A percentile compares a stretch with the other conserved stretches of the same genome.
These are phyloP conservation scores for Caradrina clavipalpis DNA, from an alignment of 2,888 invertebrate genomes.

Conservation along the genomic window DNA sequence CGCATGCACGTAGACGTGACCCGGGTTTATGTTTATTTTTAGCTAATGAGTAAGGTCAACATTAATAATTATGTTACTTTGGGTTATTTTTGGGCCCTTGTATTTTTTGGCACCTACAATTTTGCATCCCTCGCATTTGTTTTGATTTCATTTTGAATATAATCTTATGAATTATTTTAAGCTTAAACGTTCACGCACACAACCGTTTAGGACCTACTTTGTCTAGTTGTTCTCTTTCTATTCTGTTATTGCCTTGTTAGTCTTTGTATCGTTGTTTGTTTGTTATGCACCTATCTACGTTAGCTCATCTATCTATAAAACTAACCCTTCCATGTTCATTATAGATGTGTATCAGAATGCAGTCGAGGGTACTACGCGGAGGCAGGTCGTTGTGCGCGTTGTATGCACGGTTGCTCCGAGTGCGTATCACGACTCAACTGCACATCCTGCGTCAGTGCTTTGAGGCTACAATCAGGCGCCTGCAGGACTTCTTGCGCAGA, in stretches of 20 bases:
- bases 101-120: conserved; percentile 24
- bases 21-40: conserved; percentile 58
- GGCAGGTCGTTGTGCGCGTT: conserved; percentile 94
- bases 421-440: conserved; percentile 96
- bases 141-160: conserved; percentile 13
- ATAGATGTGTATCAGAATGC: conserved; percentile 94
- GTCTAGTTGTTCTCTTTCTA: too few relatives aligned
- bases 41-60: conserved; percentile 57
- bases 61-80: conserved; percentile 49
- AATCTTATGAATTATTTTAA: background rate
- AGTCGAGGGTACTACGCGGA: conserved; percentile 94
- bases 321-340: background rate
- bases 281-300: too few relatives aligned
- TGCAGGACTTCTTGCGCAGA: conserved; percentile 94
- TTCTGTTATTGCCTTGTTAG: too few relatives aligned
- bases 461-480: conserved; percentile 95
- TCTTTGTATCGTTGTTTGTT: too few relatives aligned
- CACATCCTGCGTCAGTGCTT: conserved; percentile 94
- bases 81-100: conserved; percentile 31
- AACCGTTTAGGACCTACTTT: background rate
- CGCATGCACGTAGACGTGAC: conserved; percentile 62
- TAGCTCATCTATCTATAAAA: too few relatives aligned
- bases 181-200: background rate
- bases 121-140: conserved; percentile 19
- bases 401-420: conserved; percentile 94